Conservation (phyloP, 2,888 invertebrate species). For the Stramonita haemastoma region DNA sequence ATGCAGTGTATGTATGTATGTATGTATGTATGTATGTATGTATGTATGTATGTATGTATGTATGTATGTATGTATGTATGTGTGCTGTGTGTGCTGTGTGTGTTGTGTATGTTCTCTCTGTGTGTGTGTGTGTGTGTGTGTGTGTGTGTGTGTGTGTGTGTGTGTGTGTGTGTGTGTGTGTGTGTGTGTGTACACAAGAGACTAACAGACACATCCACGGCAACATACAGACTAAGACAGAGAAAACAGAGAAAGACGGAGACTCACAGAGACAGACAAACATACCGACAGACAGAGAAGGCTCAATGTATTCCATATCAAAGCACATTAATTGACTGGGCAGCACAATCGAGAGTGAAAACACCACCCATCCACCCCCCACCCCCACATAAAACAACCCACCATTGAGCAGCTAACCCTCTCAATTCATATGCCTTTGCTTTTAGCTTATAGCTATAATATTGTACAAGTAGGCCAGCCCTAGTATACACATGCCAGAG, state of each 20-base stretch:
- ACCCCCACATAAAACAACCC: neutral
- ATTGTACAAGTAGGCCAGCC: neutral
- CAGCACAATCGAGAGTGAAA: neutral
- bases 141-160: too few species aligned
- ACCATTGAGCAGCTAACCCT: neutral
- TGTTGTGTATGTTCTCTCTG: neutral
- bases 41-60: too few species aligned
- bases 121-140: neutral
- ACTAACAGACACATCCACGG: too few species aligned
- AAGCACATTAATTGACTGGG: neutral
- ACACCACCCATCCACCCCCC: neutral
- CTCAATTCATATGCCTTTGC: neutral
- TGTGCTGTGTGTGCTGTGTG: too few species aligned
- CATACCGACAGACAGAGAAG: constrained; percentile 36
- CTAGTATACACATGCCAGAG: neutral
- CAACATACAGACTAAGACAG: too few species aligned
- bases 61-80: too few species aligned
- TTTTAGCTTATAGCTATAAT: neutral
- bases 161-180: too few species aligned
- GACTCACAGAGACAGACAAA: neutral
- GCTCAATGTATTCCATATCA: neutral
- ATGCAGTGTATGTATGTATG: neutral
- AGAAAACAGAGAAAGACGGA: neutral
- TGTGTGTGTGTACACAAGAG: too few species aligned
- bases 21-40: too few species aligned